Evolutionary conservation across 2,797 vertebrate genomes (phyloP).

Genomic region (Pangasius macronema): DNA sequence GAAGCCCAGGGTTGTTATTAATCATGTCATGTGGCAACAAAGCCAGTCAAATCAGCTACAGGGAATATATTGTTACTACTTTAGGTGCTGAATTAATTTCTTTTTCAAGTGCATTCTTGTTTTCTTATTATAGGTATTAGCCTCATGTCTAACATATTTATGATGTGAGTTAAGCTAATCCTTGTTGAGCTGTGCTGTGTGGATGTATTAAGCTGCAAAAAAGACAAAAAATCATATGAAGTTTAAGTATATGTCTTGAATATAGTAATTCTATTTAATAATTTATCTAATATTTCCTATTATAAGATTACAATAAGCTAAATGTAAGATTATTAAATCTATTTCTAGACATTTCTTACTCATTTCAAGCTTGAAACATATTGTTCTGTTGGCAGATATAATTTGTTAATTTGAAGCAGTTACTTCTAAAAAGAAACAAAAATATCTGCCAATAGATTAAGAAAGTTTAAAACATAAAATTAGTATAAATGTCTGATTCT

Average conservation of each 20-base stretch:
- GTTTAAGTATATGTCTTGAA: not conserved
- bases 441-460: not conserved
- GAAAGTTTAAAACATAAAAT: not conserved
- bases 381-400: not conserved
- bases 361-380: not conserved
- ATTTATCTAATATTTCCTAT: not conserved
- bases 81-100: constrained; percentile 67
- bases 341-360: not conserved
- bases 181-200: constrained; percentile 49
- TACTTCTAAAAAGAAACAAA: not conserved
- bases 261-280: not conserved
- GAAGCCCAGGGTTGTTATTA: constrained; percentile 63
- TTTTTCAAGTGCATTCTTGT: constrained; percentile 66
- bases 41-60: constrained; percentile 56
- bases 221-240: not conserved
- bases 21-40: constrained; percentile 60
- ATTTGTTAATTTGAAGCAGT: not conserved
- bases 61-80: constrained; percentile 67
- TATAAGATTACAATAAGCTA: not conserved
- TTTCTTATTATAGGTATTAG: constrained; percentile 58
- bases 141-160: constrained; percentile 56
- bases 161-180: constrained; percentile 42
- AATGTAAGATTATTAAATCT: not conserved
- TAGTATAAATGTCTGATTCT: not conserved
- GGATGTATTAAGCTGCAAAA: not conserved